Evolutionary conservation across 2,888 invertebrate species (phyloP), one percentile per base, ranked within the genome.

Genomic region (Sphaerophoria taeniata): DNA sequence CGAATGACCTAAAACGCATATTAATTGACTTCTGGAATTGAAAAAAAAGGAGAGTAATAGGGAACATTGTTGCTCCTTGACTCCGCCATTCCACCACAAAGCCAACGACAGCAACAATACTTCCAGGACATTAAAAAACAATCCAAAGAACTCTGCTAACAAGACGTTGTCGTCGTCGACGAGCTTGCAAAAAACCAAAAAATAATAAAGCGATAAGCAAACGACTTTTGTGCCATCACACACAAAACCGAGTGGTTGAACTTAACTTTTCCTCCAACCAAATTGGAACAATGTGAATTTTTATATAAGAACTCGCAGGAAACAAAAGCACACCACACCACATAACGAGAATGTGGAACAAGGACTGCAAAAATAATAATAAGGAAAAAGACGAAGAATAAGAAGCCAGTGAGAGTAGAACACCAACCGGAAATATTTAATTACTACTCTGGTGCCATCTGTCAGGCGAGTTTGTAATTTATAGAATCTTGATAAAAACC

Each of bases 371-470:
- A 16, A 63, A 53, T 36, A 31, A 61, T 36, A 43, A 9, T 11
- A 36, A 12, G 5, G 34, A 67, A 24, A 24, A 24, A 24, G 1
- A 24, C 24, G 24, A 24, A 24, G 24, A 24, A 24, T 24, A 24
- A 24, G 24, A 24, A 24, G 55, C 60, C 47, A 61, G 55, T 63
- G 51, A 71, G 77, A 69, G 61, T 63, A 77, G 74, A 87, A 84
- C 78, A 76, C 76, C 81, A 83, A 88, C 88, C 88, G 88, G 87
- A 88, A 88, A 88, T 87, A 87, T 88, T 88, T 88, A 88, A 88
- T 88, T 88, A 88, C 88, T 88, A 88, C 87, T 87, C 80, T 88
- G 87, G 88, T 88, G 88, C 88, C 88, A 88, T 88, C 88, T 88
- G 88, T 88, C 87, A 87, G 88, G 82, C 85, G 84, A 79, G 82